phyloP scores from a whole-genome alignment of 1,140 invertebrate species.

The Drosophila watanabei region DNA sequence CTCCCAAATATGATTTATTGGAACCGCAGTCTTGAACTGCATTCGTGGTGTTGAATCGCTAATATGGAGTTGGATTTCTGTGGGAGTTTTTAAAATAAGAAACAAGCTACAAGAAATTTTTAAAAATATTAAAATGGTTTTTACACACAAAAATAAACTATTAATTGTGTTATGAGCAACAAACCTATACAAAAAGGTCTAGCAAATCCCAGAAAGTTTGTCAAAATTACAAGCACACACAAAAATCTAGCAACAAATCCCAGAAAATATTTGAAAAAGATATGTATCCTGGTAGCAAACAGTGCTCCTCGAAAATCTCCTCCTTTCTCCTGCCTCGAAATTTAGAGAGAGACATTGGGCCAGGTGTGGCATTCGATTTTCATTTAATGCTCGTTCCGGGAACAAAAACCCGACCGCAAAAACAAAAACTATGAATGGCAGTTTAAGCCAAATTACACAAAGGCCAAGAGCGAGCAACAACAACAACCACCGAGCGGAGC shows the following conservation, averaged over 20 bases:
- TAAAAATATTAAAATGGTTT: not conserved
- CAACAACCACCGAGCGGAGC: constrained; percentile 7
- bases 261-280: constrained; percentile 24
- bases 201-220: not conserved
- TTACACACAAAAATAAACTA: not conserved
- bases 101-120: too few relatives aligned
- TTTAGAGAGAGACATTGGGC: constrained; percentile 42
- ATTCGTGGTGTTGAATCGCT: constrained; percentile 74
- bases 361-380: constrained; percentile 60
- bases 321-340: not conserved
- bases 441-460: constrained; percentile 84
- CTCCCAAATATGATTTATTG: constrained; percentile 62
- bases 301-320: constrained; percentile 10
- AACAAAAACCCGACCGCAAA: constrained; percentile 72
- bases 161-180: not conserved
- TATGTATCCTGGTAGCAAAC: constrained; percentile 9
- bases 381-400: constrained; percentile 54
- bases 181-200: not conserved
- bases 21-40: constrained; percentile 52
- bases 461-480: constrained; percentile 56
- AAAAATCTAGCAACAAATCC: constrained; percentile 12
- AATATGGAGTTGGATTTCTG: constrained; percentile 17
- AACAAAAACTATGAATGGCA: constrained; percentile 83
- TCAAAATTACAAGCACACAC: constrained; percentile 10
- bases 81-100: not conserved